These are phyloP conservation scores for Taphrorychus bicolor DNA, from an alignment of 2,888 invertebrate genomes.

Conservation along the genomic window DNA sequence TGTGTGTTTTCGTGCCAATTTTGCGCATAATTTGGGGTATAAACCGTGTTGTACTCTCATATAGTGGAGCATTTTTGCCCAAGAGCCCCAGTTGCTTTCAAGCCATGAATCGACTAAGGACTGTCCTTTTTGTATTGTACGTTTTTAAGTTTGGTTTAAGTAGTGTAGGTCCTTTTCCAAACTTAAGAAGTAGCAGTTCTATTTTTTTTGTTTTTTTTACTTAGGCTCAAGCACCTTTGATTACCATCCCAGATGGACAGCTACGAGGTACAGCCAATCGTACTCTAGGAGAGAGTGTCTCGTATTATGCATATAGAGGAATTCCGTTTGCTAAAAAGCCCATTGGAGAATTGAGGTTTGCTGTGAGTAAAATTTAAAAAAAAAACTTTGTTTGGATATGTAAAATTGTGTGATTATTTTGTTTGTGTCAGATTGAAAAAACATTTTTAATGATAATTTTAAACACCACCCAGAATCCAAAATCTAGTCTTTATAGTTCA, in stretches of 20 bases:
- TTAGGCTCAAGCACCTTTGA: constrained; percentile 11
- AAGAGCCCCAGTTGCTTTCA: background rate
- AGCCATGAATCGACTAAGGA: too few relatives aligned
- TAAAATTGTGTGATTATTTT: too few relatives aligned
- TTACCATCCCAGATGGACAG: constrained; percentile 27
- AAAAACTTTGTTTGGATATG: too few relatives aligned
- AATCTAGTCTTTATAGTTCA: too few relatives aligned
- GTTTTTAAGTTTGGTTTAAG: too few relatives aligned
- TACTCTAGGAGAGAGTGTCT: constrained; percentile 9
- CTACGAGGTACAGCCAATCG: constrained; percentile 10
- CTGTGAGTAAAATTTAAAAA: constrained; percentile 26
- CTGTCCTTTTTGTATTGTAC: too few relatives aligned
- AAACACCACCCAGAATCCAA: too few relatives aligned
- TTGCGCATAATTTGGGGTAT: background rate
- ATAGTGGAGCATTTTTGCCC: background rate
- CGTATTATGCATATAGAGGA: constrained; percentile 28
- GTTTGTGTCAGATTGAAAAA: too few relatives aligned
- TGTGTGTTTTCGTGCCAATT: background rate
- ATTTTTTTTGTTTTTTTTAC: too few relatives aligned
- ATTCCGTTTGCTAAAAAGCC: constrained; percentile 32
- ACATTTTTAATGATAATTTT: too few relatives aligned
- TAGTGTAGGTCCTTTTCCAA: too few relatives aligned
- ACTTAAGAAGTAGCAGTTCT: too few relatives aligned
- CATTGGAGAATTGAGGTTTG: constrained; percentile 23
- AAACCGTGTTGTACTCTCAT: background rate